These are phyloP conservation scores for Cyclopterus lumpus DNA, from an alignment of 2,797 vertebrate species.

Conservation along the genomic window DNA sequence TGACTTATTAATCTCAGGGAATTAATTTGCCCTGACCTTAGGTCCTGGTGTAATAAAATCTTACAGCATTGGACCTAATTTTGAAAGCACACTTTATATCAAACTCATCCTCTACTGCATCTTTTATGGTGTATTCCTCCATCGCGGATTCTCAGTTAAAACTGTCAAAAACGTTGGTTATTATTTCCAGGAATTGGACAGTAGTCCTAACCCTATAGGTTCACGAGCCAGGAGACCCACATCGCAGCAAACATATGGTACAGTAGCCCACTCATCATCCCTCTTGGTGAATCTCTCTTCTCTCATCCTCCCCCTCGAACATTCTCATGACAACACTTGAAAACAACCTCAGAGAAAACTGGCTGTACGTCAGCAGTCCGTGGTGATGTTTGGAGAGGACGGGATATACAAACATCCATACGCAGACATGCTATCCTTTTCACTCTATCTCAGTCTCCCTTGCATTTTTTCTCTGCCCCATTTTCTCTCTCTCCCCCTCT, in stretches of 20 bases:
- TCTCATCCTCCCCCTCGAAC: background rate
- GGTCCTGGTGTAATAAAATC: background rate
- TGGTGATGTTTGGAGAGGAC: conserved; percentile 4
- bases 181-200: background rate
- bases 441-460: background rate
- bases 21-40: background rate
- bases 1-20: background rate
- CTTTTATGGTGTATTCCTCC: background rate
- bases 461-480: conserved; percentile 6
- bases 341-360: background rate
- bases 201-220: background rate
- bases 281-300: conserved; percentile 1
- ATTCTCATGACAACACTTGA: conserved; percentile 21
- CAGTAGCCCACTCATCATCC: conserved; percentile 2
- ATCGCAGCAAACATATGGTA: conserved; percentile 10
- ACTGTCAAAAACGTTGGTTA: background rate
- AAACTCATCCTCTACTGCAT: background rate
- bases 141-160: background rate
- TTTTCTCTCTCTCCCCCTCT: background rate
- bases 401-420: background rate
- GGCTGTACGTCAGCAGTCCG: background rate
- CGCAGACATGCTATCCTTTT: background rate
- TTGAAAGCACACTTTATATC: background rate
- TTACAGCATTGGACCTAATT: background rate
- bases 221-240: background rate